Evolutionary conservation across 2,888 invertebrate species (phyloP).

Genomic region (Peribatodes rhomboidaria): DNA sequence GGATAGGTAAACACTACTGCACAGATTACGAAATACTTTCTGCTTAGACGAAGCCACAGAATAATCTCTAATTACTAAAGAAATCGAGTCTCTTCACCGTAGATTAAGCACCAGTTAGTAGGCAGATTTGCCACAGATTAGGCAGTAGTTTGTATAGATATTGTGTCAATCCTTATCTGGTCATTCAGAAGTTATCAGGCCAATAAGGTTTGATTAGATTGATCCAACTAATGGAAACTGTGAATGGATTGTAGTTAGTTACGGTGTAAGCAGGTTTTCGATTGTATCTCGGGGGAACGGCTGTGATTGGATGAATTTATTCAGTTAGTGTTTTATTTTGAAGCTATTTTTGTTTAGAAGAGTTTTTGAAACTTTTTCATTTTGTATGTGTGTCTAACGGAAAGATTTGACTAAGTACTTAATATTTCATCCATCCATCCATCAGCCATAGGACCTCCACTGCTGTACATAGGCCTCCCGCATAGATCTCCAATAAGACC

Average conservation of each 20-base stretch:
- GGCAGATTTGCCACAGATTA: neutral
- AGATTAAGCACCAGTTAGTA: slow-evolving; percentile 2
- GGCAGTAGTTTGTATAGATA: slow-evolving; percentile 1
- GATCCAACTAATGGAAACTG: slow-evolving; percentile 31
- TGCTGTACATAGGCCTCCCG: too few species aligned
- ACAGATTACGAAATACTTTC: neutral
- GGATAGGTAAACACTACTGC: slow-evolving; percentile 26
- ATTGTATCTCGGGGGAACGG: slow-evolving; percentile 1
- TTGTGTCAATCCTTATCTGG: slow-evolving; percentile 33
- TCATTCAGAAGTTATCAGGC: slow-evolving; percentile 31
- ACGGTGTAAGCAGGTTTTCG: slow-evolving; percentile 21
- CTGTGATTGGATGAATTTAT: neutral
- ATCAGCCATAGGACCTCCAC: too few species aligned
- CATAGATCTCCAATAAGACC: too few species aligned
- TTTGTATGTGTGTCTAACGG: too few species aligned
- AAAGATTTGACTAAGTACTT: too few species aligned
- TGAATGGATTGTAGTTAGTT: slow-evolving; percentile 29
- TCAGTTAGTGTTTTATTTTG: neutral
- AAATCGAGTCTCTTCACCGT: neutral
- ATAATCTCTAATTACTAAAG: neutral
- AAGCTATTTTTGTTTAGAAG: too few species aligned
- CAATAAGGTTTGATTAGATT: slow-evolving; percentile 37
- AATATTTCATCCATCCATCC: too few species aligned
- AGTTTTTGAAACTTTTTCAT: too few species aligned
- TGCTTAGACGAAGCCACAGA: neutral